These are phyloP conservation scores for Piaya cayana DNA, from an alignment of 2,113 vertebrate species.

Conservation along the genomic window DNA sequence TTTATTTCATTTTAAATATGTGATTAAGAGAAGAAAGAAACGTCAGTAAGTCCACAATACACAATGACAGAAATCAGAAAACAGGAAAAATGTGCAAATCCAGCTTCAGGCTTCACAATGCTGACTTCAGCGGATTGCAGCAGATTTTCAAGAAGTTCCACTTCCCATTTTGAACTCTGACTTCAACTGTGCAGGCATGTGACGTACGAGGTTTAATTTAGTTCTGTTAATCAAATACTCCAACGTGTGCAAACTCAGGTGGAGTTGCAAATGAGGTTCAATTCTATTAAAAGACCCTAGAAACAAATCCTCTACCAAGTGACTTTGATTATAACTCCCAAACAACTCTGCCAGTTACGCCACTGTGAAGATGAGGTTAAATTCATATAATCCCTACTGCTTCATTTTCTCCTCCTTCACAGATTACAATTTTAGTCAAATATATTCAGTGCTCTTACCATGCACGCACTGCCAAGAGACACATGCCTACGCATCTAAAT, in stretches of 20 bases:
- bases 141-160: neutral
- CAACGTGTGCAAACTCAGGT: neutral
- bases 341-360: neutral
- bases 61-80: neutral
- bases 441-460: neutral
- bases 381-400: neutral
- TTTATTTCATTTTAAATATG: neutral
- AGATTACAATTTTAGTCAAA: neutral
- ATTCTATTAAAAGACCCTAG: neutral
- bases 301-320: neutral
- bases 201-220: neutral
- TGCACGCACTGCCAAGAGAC: fast-evolving
- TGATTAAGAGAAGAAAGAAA: neutral
- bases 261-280: neutral
- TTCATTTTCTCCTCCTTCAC: neutral
- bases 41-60: neutral
- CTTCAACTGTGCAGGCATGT: neutral
- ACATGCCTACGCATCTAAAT: neutral
- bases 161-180: neutral
- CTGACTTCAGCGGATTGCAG: neutral
- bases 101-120: neutral
- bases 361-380: neutral
- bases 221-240: neutral
- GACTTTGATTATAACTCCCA: neutral
- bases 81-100: neutral